These are phyloP conservation scores for Zapus hudsonius DNA, from an alignment of 2,113 vertebrate genomes.

Conservation along the genomic window DNA sequence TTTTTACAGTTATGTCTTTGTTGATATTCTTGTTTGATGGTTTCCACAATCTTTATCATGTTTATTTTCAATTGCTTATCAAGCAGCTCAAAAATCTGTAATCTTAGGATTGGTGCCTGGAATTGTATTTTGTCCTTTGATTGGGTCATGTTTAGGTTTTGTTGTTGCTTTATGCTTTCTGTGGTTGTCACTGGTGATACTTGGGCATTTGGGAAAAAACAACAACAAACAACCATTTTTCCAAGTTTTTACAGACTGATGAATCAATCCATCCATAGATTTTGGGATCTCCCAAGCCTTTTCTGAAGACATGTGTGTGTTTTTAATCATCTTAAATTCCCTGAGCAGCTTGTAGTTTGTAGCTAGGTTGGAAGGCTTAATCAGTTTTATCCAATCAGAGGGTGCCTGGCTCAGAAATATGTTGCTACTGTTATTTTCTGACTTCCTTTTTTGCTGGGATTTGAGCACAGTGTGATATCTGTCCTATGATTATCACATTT, in stretches of 20 bases:
- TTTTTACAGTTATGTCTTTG: neutral
- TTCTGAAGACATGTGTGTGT: neutral
- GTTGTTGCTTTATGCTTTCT: neutral
- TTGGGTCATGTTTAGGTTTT: neutral
- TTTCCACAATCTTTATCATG: neutral
- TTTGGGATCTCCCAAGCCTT: neutral
- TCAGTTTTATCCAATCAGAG: neutral
- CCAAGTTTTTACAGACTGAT: neutral
- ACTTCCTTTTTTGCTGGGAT: neutral
- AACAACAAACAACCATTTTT: neutral
- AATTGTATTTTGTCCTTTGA: neutral
- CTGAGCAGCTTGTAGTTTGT: neutral
- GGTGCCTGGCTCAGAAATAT: neutral
- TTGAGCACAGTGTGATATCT: neutral
- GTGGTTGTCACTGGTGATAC: neutral
- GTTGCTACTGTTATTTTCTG: neutral
- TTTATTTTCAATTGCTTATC: neutral
- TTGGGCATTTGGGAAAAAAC: neutral
- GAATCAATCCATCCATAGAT: neutral
- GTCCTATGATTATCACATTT: neutral
- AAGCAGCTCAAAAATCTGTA: neutral
- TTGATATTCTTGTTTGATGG: neutral
- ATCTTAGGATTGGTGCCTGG: neutral
- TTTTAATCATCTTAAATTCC: too few relatives aligned
- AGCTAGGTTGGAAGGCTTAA: neutral